Evolutionary conservation across 2,888 invertebrate genomes (phyloP), one percentile per base, ranked within the genome.

Genomic region (Morpho deidamia): DNA sequence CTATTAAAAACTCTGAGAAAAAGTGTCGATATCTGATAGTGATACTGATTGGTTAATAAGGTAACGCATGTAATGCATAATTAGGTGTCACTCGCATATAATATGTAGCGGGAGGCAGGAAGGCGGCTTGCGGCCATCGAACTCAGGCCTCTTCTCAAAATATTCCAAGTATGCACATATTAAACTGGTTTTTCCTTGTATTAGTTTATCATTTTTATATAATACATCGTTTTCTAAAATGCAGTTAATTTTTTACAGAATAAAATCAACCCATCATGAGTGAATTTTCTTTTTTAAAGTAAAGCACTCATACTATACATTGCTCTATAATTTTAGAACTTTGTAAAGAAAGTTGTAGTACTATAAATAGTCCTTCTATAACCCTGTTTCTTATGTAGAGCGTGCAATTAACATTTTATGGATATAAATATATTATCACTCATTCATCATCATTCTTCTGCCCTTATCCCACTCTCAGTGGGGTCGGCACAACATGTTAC

Each of bases 161-260:
- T 84, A 88, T 87, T 83, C 80, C 81, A 86, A 86, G 82, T 81
- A 87, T 87, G 87, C 83, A 83, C 86, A 86, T 86, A 86, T 87
- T 85, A 86, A 87, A 87, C 87, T 75, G 85, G 87, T 87, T 88
- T 79, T 79, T 80, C 75, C 81, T 78, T 72, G 76, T 77, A 79
- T 78, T 74, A 77, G 75, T 78, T 78, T 78, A 81, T 79, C 72
- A 80, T 78, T 76, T 85, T 81, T 80, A 79, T 80, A 83, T 78
- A 76, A 81, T 81, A 83, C 75, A 80, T 77, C 79, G 71, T 61
- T 59, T 56, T 59, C 53, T 54, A 44, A 54, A 32, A 39, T 42
- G 33, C 42, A 9, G 10, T 46, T 37, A 1, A 46, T 11, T 37
- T 35, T 46, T 37, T 43, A 53, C 48, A 34, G 8, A 11, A 45